Percentiles rank a stretch among this genome's conserved stretches.
Conservation (phyloP, 2,113 vertebrate species). For the Lampris incognitus region DNA sequence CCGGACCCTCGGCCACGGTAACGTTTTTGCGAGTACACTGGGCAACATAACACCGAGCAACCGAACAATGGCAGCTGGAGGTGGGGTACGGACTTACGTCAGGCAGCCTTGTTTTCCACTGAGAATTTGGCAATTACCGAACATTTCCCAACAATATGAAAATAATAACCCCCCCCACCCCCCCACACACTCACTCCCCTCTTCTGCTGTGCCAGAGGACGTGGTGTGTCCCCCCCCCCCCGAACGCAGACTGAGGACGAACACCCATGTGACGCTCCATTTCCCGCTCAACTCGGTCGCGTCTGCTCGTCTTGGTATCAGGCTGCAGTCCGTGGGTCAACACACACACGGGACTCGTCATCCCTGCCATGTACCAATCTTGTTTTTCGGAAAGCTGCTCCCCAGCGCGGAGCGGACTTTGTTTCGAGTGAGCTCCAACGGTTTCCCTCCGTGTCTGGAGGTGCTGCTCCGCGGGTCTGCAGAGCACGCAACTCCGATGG, state of each 20-base stretch:
- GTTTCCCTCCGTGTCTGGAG: not conserved
- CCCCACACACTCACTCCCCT: too few relatives aligned
- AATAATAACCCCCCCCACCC: too few relatives aligned
- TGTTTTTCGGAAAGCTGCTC: not conserved
- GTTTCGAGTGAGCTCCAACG: too few relatives aligned
- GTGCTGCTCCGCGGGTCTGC: slow-evolving; percentile 11
- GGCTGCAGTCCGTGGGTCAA: too few relatives aligned
- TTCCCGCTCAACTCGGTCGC: too few relatives aligned
- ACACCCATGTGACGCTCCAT: too few relatives aligned
- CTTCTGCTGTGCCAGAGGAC: too few relatives aligned
- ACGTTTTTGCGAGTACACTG: not conserved
- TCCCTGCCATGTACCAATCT: too few relatives aligned
- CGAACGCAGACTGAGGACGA: too few relatives aligned
- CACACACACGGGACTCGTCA: too few relatives aligned
- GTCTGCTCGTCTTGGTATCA: too few relatives aligned
- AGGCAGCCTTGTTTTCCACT: slow-evolving; percentile 11
- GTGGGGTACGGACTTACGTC: slow-evolving; percentile 28
- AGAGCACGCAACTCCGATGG: slow-evolving; percentile 32
- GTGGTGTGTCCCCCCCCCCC: too few relatives aligned
- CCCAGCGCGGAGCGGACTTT: not conserved
- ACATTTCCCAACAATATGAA: slow-evolving; percentile 16
- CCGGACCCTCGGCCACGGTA: not conserved
- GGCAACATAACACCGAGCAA: not conserved
- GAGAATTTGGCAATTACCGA: slow-evolving; percentile 35
- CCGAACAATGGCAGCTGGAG: not conserved